Base-by-base conservation (phyloP, 2,888 invertebrate species). In the Conus canariensis region DNA sequence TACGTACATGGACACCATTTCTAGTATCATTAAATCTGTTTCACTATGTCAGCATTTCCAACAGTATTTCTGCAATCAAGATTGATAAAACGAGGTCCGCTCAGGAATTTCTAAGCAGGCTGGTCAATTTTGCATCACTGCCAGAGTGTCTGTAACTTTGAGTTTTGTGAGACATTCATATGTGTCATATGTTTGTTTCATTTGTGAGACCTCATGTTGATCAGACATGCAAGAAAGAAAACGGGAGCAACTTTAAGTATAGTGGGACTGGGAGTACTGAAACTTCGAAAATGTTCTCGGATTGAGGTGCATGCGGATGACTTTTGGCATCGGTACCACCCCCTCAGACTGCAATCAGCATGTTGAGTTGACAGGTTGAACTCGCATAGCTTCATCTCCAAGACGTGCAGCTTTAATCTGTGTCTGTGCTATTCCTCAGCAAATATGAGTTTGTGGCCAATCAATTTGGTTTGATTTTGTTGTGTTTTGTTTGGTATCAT, bases 391-490 rank as follows among this genome's bases (percentile, higher is more conserved):
- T 64, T 67, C 86, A 64, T 64, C 25, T 86, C 85, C 60, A 45
- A 83, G 82, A 86, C 86, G 22, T 86, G 86, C 86, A 86, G 86
- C 86, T 86, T 86, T 64, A 83, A 83, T 83, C 82, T 58, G 64
- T 86, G 86, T 86, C 86, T n/a, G 59, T 86, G 86, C 86, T 60
- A 30, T 67, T 85, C n/a, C 14, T 30, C 12, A 30, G 67, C 60
- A 64, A 60, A 60, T 22, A 64, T 60, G 60, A 25, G 86, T 67
- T 86, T 67, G 64, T 64, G 64, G 67, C 86, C 67, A 86, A 64
- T 86, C 64, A 25, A 14, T 86, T 86, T 86, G 86, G 64, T 86
- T 86, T 64, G 64, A 45, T 86, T 64, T 86, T 86, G 59, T 59
- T 85, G 16, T 86, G 86, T 86, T 86, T 45, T 80, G 80, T 80